Conservation (phyloP, 2,797 vertebrate species). For the Danio tinwini region DNA sequence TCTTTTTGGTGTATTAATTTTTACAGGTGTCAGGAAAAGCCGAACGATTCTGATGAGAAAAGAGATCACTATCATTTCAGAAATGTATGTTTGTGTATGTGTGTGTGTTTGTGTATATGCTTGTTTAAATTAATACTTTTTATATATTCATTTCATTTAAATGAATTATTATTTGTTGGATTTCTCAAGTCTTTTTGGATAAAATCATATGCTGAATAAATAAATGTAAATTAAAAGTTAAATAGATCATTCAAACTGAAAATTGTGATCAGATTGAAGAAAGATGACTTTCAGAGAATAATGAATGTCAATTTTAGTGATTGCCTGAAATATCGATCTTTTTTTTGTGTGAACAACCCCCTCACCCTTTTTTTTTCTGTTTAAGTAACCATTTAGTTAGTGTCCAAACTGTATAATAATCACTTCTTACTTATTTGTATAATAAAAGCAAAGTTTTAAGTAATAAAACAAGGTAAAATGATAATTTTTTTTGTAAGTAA, state of each 20-base stretch:
- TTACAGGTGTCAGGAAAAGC: slow-evolving; percentile 36
- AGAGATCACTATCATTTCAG: not conserved
- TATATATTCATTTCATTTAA: not conserved
- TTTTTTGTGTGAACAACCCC: too few species aligned
- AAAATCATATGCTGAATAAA: not conserved
- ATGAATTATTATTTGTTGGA: not conserved
- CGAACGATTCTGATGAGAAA: slow-evolving; percentile 6
- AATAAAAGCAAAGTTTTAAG: too few species aligned
- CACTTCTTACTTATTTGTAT: too few species aligned
- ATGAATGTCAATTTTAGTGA: not conserved
- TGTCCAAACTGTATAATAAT: too few species aligned
- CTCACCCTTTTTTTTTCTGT: too few species aligned
- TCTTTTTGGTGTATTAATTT: not conserved
- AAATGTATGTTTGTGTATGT: slow-evolving; percentile 5
- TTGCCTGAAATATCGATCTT: too few species aligned
- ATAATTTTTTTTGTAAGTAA: not conserved
- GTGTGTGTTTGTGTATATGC: too few species aligned
- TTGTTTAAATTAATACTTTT: not conserved
- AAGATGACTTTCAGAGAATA: not conserved
- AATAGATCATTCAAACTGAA: not conserved
- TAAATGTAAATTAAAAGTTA: not conserved
- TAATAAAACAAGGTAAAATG: not conserved
- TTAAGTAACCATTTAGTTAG: too few species aligned
- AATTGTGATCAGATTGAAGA: not conserved
- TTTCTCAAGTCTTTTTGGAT: not conserved